Evolutionary conservation across 2,113 vertebrate species (phyloP), one percentile per base, ranked within the genome.

Genomic region (Callospermophilus lateralis): DNA sequence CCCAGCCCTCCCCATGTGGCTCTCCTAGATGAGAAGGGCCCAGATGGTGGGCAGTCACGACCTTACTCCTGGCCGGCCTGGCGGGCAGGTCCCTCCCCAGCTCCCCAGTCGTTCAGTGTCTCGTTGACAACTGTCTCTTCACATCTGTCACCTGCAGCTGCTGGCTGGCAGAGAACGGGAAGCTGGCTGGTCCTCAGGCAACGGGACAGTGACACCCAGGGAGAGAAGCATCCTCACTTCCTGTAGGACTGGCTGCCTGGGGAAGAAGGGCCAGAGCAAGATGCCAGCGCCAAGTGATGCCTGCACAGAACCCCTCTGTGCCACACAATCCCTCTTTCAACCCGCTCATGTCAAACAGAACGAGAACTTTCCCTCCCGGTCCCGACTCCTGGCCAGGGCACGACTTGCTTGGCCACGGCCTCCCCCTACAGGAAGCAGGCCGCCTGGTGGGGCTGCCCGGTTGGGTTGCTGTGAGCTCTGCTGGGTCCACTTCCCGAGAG

Each of bases 201-300:
- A 90, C 0, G 81, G 93, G 94, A 83, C 0, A 6, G 84, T 17
- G 97, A 96, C 95, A 65, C 95, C 55, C 7, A 90, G 90, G 97
- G 97, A 98, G 93, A 97, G 97, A 79, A 89, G 94, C 95, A 70
- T 98, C 97, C 96, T 99, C 99, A 99, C 98, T 99, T 99, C 99
- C 99, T 99, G 98, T 98, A 98, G 63, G 98, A 99, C 83, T 99
- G 99, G 96, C 98, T 98, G 98, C 99, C 99, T 99, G 98, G 86
- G 97, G 96, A 93, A 98, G 96, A 97, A 96, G 78, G 91, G 63
- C 37, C n/a, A 26, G 97, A 93, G 97, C 17, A 0, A 55, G 88
- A 81, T 86, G 96, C 97, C 94, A 96, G 97, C 8, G 76, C 84
- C 93, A 48, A 85, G 68, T 37, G 8, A 81, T 39, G 93, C 79